Percentiles rank a stretch among this genome's conserved stretches.
These are phyloP conservation scores for Macrosteles quadrilineatus DNA, from an alignment of 1,140 invertebrate genomes.

Conservation along the genomic window DNA sequence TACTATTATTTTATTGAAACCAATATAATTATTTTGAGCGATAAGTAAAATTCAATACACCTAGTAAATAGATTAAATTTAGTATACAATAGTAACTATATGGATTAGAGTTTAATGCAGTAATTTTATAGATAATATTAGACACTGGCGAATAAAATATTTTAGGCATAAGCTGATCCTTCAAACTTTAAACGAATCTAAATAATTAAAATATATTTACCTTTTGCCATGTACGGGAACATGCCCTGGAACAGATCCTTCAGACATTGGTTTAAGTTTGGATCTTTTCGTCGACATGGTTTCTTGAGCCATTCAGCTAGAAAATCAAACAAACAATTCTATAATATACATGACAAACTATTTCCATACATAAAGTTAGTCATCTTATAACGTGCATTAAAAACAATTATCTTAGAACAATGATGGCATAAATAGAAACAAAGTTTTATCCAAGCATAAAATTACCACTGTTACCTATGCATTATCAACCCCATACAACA, in stretches of 20 bases:
- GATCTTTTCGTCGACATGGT: slow-evolving; percentile 48
- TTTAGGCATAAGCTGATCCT: no score
- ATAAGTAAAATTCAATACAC: background rate
- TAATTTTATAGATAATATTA: no score
- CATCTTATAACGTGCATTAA: background rate
- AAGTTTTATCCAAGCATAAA: background rate
- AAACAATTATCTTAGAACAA: background rate
- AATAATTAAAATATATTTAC: no score
- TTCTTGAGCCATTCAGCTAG: slow-evolving; percentile 51
- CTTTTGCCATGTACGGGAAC: slow-evolving; percentile 52
- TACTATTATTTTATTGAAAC: no score
- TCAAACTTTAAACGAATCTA: no score
- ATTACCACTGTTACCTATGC: background rate
- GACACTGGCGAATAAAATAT: no score
- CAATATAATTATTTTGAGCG: no score
- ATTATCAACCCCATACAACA: background rate
- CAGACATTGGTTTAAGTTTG: slow-evolving; percentile 48
- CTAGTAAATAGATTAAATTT: background rate
- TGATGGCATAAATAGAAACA: background rate
- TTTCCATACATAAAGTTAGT: background rate
- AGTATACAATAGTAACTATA: no score
- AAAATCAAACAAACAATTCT: slow-evolving; percentile 30
- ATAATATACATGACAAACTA: background rate
- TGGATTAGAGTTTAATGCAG: no score
- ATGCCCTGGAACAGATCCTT: slow-evolving; percentile 49